A percentile compares a stretch with the other conserved stretches of the same genome.
Evolutionary conservation across 2,888 invertebrate genomes (phyloP).

Genomic region (Mayetiola destructor): DNA sequence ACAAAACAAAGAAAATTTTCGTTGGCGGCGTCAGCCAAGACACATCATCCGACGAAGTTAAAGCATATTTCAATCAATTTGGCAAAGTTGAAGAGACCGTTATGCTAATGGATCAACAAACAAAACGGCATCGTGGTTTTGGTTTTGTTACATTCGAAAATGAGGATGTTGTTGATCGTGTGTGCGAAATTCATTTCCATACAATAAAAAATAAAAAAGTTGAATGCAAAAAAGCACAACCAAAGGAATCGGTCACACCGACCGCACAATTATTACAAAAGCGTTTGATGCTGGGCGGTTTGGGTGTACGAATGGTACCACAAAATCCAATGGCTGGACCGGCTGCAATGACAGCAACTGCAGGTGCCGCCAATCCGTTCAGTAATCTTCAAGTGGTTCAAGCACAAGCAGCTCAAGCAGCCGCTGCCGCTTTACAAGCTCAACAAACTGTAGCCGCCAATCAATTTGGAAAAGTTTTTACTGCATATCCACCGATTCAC

Average conservation of each 20-base stretch:
- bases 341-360: constrained; percentile 38
- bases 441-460: constrained; percentile 46
- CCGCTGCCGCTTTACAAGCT: constrained; percentile 37
- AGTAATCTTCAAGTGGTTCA: constrained; percentile 33
- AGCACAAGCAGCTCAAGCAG: constrained; percentile 37
- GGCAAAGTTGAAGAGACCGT: constrained; percentile 83
- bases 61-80: constrained; percentile 79
- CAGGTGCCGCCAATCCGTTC: constrained; percentile 44
- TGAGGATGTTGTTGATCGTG: constrained; percentile 80
- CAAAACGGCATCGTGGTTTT: constrained; percentile 79
- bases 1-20: constrained; percentile 83
- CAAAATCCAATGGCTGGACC: constrained; percentile 36
- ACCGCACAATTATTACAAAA: constrained; percentile 53
- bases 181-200: constrained; percentile 88
- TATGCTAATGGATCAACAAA: constrained; percentile 89
- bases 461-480: constrained; percentile 51
- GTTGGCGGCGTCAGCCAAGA: constrained; percentile 86
- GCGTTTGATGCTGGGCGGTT: constrained; percentile 52
- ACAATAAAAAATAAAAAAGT: constrained; percentile 84
- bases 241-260: constrained; percentile 72
- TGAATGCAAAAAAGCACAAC: constrained; percentile 84
- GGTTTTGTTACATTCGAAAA: constrained; percentile 86
- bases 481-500: constrained; percentile 42
- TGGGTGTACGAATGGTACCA: constrained; percentile 51
- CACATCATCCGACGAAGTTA: constrained; percentile 80